Evolutionary conservation across 2,113 vertebrate genomes (phyloP).

Genomic region (Nothocercus nigrocapillus): DNA sequence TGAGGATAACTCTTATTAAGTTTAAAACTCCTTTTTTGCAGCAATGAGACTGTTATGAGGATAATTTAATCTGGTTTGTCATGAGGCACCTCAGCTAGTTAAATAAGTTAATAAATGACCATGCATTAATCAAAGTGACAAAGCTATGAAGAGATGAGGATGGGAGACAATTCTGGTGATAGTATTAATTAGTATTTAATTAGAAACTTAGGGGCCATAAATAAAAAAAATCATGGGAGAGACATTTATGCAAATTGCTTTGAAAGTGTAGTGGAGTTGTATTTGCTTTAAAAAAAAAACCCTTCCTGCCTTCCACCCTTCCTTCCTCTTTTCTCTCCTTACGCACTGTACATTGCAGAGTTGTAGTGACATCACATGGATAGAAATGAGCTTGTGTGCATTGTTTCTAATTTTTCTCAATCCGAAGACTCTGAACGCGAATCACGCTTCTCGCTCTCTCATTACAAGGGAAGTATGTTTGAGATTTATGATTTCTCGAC

Average conservation of each 20-base stretch:
- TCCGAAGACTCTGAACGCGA: conserved; percentile 32
- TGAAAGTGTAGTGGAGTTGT: conserved; percentile 47
- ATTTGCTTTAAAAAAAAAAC: conserved; percentile 58
- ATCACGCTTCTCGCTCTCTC: conserved; percentile 32
- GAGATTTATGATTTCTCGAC: conserved; percentile 21
- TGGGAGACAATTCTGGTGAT: conserved; percentile 79
- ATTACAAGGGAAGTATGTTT: background rate
- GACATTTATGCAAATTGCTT: conserved; percentile 77
- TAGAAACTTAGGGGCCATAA: conserved; percentile 86
- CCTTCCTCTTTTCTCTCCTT: background rate
- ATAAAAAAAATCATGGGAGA: conserved; percentile 83
- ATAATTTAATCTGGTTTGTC: conserved; percentile 87
- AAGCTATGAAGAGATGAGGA: conserved; percentile 78
- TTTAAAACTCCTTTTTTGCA: conserved; percentile 75
- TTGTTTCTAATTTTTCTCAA: conserved; percentile 51
- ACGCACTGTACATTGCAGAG: background rate
- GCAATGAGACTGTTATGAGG: conserved; percentile 79
- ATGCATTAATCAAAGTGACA: conserved; percentile 88
- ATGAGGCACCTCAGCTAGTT: conserved; percentile 80
- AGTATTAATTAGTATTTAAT: conserved; percentile 93
- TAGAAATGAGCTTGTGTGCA: conserved; percentile 2
- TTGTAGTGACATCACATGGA: conserved; percentile 40
- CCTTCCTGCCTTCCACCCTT: background rate
- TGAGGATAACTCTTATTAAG: conserved; percentile 79
- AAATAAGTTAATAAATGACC: conserved; percentile 87